phyloP scores from a whole-genome alignment of 2,113 vertebrate genomes.

The Oncorhynchus mykiss region DNA sequence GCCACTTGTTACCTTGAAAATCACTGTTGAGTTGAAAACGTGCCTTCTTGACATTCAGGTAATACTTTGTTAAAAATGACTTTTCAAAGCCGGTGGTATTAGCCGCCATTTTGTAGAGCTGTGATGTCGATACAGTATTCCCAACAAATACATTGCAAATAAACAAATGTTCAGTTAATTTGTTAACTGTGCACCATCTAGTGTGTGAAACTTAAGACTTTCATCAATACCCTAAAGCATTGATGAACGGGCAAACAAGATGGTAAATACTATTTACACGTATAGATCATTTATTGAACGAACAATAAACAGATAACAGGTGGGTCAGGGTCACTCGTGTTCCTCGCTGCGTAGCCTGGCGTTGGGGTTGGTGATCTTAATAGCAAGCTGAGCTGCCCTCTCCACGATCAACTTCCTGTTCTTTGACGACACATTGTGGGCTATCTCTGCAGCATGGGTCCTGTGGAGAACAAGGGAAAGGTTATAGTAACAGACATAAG shows the following conservation, averaged over 20 bases:
- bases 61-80: neutral
- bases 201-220: too few relatives aligned
- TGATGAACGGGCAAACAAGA: neutral
- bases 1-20: too few relatives aligned
- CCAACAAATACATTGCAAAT: too few relatives aligned
- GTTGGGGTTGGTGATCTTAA: slow-evolving; percentile 88
- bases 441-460: slow-evolving; percentile 85
- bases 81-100: neutral
- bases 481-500: neutral
- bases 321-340: slow-evolving; percentile 74
- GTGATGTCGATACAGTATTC: too few relatives aligned
- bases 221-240: too few relatives aligned
- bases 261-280: neutral
- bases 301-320: neutral
- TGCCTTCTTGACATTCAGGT: neutral
- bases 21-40: neutral
- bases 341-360: slow-evolving; percentile 88
- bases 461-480: slow-evolving; percentile 53
- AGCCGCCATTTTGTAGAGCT: neutral
- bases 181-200: too few relatives aligned
- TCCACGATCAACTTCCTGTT: slow-evolving; percentile 88
- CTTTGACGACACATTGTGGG: slow-evolving; percentile 91
- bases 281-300: neutral
- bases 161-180: too few relatives aligned
- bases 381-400: slow-evolving; percentile 83